Percentiles rank a stretch among this genome's conserved stretches.
These are phyloP conservation scores for Pelosia muscerda DNA, from an alignment of 2,888 invertebrate genomes.

Conservation along the genomic window DNA sequence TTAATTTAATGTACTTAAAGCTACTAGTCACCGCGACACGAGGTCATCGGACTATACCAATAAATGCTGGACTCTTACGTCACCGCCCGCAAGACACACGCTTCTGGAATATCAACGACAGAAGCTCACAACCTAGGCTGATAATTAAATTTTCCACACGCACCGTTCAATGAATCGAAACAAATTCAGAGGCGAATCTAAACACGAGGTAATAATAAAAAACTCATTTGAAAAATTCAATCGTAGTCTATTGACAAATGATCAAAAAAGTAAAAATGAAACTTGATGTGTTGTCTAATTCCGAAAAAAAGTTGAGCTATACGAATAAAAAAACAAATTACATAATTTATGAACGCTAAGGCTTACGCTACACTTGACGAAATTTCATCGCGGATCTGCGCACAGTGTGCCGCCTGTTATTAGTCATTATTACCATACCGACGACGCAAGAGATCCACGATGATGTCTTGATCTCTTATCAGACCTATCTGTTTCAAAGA, in stretches of 20 bases:
- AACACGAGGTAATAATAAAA: slow-evolving; percentile 10
- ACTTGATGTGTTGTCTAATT: too few relatives aligned
- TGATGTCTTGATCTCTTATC: too few relatives aligned
- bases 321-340: background rate
- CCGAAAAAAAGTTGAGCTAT: background rate
- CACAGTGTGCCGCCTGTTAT: too few relatives aligned
- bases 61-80: slow-evolving; percentile 74
- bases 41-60: slow-evolving; percentile 79
- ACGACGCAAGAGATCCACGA: too few relatives aligned
- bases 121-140: slow-evolving; percentile 69
- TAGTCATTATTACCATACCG: too few relatives aligned
- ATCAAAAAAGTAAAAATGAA: background rate
- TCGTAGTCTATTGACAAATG: background rate
- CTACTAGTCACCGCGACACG: slow-evolving; percentile 63
- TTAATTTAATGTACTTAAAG: slow-evolving; percentile 37
- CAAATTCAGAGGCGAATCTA: slow-evolving; percentile 64
- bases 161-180: slow-evolving; percentile 62
- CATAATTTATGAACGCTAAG: background rate
- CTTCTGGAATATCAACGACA: slow-evolving; percentile 80
- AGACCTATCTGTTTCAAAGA: too few relatives aligned
- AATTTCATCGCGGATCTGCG: too few relatives aligned
- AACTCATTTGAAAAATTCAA: background rate
- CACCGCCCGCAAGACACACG: slow-evolving; percentile 77
- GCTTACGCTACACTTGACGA: too few relatives aligned
- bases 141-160: slow-evolving; percentile 84